A percentile compares a stretch with the other conserved stretches of the same genome.
Conservation (phyloP, 2,797 vertebrate species). For the Spea hammondii region DNA sequence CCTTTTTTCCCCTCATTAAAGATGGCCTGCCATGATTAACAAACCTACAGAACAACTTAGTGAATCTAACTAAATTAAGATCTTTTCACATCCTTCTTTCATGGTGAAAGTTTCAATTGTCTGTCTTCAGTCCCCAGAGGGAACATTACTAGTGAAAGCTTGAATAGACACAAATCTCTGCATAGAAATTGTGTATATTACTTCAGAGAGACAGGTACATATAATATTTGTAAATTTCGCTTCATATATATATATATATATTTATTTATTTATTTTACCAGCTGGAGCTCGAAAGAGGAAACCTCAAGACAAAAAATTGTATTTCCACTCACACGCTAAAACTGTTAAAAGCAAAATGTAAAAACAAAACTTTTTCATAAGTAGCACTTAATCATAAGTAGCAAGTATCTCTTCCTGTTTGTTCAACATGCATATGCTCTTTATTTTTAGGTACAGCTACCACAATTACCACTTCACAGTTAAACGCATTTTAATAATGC, state of each 20-base stretch:
- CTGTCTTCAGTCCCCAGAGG: not conserved
- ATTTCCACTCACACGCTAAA: slow-evolving; percentile 58
- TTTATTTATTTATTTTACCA: slow-evolving; percentile 42
- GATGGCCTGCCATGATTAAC: too few species aligned
- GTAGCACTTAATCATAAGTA: slow-evolving; percentile 52
- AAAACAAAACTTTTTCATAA: slow-evolving; percentile 40
- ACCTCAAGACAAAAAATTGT: slow-evolving; percentile 41
- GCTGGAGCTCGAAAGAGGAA: slow-evolving; percentile 56
- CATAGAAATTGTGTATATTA: too few species aligned
- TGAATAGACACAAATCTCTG: not conserved
- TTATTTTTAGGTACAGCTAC: slow-evolving; percentile 17
- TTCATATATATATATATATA: not conserved
- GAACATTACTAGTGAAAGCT: not conserved
- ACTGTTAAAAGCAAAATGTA: slow-evolving; percentile 60
- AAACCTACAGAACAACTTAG: too few species aligned
- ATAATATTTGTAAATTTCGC: not conserved
- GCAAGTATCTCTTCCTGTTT: slow-evolving; percentile 18
- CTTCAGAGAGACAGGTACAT: not conserved
- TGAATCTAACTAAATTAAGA: not conserved
- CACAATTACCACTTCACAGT: slow-evolving; percentile 16
- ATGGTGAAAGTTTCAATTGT: slow-evolving; percentile 13
- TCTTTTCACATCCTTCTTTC: slow-evolving; percentile 2
- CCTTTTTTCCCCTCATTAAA: too few species aligned
- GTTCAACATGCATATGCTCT: slow-evolving; percentile 1
- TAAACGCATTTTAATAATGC: slow-evolving; percentile 1